Base-by-base conservation (phyloP, 2,113 vertebrate genomes). In the Microtus ochrogaster region DNA sequence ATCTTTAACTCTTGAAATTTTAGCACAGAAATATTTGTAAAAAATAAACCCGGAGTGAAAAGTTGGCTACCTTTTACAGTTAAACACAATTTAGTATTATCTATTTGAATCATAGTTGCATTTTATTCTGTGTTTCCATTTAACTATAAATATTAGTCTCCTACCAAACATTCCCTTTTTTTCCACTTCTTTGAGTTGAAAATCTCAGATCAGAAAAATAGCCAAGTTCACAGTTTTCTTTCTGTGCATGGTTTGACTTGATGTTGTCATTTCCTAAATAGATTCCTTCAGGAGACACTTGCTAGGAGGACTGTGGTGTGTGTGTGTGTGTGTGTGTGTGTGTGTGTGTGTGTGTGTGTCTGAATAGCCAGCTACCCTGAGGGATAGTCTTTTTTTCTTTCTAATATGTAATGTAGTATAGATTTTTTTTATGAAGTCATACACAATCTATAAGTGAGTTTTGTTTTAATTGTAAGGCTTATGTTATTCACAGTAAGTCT, bases 61-160 rank as follows among this genome's bases (percentile, higher is more conserved):
- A 97, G 95, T 36, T 94, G 96, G 97, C 97, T 98, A 95, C 94
- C 96, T 98, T 98, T 97, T 98, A 83, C 96, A 97, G 95, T 97
- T 97, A 94, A 61, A 28, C 12, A 0, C 98, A 98, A 97, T 98
- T 96, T 77, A 94, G 97, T 97, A 97, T 98, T 98, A 94, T 97
- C 44, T 97, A 92, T 86, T 96, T 96, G 95, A 97, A 93, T 72
- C 95, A 92, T 98, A 90, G 0, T 96, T 94, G 61, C 92, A 94
- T 33, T 97, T 94, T 97, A 98, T 97, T 97, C 96, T 96, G 86
- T 96, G 65, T 74, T 97, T 84, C 95, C 98, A 24, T 88, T 97
- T 96, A 76, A 63, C 91, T 92, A 0, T 41, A 93, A 93, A 91
- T 81, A 83, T 89, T 97, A 96, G 36, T 44, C 96, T 95, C 95